phyloP scores from a whole-genome alignment of 2,113 vertebrate genomes.

The Hyperopisus bebe region DNA sequence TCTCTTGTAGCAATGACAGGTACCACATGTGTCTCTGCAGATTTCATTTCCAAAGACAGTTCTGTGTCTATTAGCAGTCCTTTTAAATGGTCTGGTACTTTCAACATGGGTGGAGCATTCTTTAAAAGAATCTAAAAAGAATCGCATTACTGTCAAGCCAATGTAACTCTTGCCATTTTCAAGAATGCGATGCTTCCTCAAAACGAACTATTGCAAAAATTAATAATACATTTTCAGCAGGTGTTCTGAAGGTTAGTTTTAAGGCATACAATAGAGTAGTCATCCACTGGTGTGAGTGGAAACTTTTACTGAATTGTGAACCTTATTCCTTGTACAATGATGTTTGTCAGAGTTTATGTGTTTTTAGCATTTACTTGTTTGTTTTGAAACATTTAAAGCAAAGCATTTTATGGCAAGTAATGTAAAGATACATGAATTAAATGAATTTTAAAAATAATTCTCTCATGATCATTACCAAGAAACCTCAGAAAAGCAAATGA shows the following conservation, averaged over 20 bases:
- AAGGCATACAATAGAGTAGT: not conserved
- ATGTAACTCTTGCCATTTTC: not conserved
- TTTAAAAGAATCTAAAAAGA: not conserved
- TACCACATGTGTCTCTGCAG: not conserved
- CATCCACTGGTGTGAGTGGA: not conserved
- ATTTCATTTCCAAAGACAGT: slow-evolving; percentile 1
- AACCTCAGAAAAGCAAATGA: not conserved
- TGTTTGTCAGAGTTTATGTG: not conserved
- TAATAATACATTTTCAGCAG: not conserved
- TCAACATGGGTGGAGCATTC: not conserved
- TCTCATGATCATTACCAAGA: not conserved
- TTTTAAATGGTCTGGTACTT: not conserved
- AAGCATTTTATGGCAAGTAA: not conserved
- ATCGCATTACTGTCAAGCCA: not conserved
- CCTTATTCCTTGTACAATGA: not conserved
- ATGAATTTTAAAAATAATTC: not conserved
- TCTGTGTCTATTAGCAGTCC: no score
- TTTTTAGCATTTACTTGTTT: not conserved
- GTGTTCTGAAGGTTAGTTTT: not conserved
- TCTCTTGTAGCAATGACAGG: not conserved
- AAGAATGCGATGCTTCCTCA: not conserved
- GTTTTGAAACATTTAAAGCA: not conserved
- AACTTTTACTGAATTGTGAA: not conserved
- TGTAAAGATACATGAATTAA: not conserved
- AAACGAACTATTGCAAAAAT: not conserved